Conservation (phyloP, 2,113 vertebrate species). For the Laticauda laticaudata region DNA sequence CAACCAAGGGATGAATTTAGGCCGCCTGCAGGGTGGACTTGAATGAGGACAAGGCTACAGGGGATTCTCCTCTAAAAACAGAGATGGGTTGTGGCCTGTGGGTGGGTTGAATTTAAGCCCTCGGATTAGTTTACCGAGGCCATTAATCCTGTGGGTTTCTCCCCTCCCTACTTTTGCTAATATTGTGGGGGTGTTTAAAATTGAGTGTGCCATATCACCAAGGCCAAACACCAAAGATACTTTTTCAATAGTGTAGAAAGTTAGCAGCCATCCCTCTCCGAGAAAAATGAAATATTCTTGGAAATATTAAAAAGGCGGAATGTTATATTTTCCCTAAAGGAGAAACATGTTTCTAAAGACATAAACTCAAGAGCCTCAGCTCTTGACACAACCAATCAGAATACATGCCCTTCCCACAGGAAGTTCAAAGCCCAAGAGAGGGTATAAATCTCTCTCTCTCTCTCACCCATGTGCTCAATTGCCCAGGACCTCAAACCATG, state of each 20-base stretch:
- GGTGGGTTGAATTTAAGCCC: background rate
- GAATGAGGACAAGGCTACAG: background rate
- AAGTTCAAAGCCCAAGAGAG: no score
- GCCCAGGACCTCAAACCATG: no score
- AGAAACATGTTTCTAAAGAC: no score
- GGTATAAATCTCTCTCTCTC: no score
- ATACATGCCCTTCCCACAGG: no score
- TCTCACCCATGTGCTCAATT: no score
- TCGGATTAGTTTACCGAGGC: background rate
- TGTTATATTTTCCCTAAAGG: no score
- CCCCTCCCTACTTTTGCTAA: background rate
- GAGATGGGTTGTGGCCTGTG: background rate
- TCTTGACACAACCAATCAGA: no score
- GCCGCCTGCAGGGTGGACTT: background rate
- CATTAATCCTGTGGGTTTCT: background rate
- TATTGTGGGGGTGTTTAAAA: background rate
- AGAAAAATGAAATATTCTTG: no score
- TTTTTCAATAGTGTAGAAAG: background rate
- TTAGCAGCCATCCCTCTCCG: no score
- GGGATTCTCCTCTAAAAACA: background rate
- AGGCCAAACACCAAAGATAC: background rate
- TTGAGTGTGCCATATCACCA: background rate
- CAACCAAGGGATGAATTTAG: background rate
- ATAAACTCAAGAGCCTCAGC: no score
- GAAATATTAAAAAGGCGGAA: no score